Evolutionary conservation across 2,113 vertebrate genomes (phyloP).

Genomic region (Leptocoma aspasia): DNA sequence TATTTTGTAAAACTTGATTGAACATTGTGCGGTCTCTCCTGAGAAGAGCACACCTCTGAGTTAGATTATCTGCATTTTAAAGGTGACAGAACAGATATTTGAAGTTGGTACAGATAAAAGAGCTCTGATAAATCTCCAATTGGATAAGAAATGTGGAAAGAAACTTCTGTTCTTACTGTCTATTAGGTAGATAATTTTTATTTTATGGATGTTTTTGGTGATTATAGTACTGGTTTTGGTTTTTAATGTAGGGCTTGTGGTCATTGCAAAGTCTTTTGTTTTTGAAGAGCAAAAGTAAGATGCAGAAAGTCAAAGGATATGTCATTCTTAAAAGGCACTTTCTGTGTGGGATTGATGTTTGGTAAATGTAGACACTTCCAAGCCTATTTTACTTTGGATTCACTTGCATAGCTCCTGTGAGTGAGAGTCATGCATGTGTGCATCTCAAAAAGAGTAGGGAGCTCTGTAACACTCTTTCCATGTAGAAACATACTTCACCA

Average conservation of each 20-base stretch:
- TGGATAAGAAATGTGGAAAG: background rate
- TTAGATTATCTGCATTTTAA: background rate
- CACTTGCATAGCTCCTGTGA: background rate
- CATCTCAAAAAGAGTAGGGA: background rate
- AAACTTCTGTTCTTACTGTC: background rate
- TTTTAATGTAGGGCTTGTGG: background rate
- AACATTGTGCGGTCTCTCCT: background rate
- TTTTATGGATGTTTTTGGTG: background rate
- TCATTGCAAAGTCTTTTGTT: background rate
- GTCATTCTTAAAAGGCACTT: background rate
- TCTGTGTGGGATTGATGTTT: background rate
- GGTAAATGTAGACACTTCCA: background rate
- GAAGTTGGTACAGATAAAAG: background rate
- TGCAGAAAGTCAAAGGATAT: background rate
- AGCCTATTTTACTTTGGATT: conserved; percentile 26
- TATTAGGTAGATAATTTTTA: background rate
- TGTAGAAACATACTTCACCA: background rate
- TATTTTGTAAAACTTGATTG: background rate
- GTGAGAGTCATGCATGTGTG: conserved; percentile 8
- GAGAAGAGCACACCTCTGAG: background rate
- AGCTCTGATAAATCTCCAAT: background rate
- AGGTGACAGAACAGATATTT: background rate
- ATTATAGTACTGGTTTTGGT: background rate
- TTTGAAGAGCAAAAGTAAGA: conserved; percentile 11
- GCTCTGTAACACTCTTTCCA: background rate